A percentile compares a stretch with the other conserved stretches of the same genome.
Evolutionary conservation across 2,797 vertebrate species (phyloP).

Genomic region (Carapus acus): DNA sequence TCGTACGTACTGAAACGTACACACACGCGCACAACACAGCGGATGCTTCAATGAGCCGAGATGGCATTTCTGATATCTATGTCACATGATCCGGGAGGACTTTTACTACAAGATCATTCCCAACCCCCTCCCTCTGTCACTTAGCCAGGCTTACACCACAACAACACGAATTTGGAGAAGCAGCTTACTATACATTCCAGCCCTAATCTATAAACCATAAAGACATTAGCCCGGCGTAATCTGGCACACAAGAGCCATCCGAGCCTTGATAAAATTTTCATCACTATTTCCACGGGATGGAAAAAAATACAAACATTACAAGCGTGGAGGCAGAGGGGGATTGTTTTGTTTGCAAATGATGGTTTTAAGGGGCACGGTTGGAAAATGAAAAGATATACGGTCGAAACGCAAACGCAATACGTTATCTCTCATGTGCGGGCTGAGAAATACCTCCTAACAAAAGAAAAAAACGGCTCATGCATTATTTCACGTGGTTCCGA

Average conservation of each 20-base stretch:
- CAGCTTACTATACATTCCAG: conserved; percentile 50
- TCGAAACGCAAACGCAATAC: background rate
- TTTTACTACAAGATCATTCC: conserved; percentile 69
- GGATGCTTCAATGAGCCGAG: conserved; percentile 51
- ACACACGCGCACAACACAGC: conserved; percentile 27
- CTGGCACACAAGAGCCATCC: conserved; percentile 42
- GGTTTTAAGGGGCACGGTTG: background rate
- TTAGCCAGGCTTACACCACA: conserved; percentile 57
- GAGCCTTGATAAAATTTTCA: conserved; percentile 26
- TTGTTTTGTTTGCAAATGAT: background rate
- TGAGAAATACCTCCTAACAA: no score
- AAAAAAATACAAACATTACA: background rate
- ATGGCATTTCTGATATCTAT: conserved; percentile 68
- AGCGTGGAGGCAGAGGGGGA: no score
- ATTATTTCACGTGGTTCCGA: conserved; percentile 51
- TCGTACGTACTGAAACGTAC: no score
- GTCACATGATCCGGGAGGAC: conserved; percentile 66
- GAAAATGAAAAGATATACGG: background rate
- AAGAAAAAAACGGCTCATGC: conserved; percentile 44
- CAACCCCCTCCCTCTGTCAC: conserved; percentile 52
- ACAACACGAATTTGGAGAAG: conserved; percentile 58
- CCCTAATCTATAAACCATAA: conserved; percentile 57
- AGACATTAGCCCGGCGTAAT: conserved; percentile 36
- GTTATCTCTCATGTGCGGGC: background rate
- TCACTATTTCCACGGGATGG: conserved; percentile 9